Percentiles rank a stretch among this genome's conserved stretches.
These are phyloP conservation scores for Drosophila diplacantha DNA, from an alignment of 2,888 invertebrate genomes.

Conservation along the genomic window DNA sequence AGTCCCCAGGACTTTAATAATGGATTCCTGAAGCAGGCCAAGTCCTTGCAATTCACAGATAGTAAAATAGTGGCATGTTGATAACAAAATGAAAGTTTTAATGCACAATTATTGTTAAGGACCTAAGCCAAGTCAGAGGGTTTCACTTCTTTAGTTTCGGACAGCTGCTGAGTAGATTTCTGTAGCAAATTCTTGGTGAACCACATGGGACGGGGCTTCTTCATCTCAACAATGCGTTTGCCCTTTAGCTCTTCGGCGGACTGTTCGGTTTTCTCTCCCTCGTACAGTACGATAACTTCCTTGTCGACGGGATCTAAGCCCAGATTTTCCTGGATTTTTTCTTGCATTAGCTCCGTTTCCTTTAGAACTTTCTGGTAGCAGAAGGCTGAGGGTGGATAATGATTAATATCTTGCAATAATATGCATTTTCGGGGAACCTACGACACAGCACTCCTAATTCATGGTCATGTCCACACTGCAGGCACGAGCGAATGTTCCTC, in stretches of 20 bases:
- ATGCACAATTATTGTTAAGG: conserved; percentile 28
- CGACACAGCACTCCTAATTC: conserved; percentile 89
- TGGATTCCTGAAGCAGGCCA: conserved; percentile 83
- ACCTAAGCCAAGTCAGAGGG: conserved; percentile 84
- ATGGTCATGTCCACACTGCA: conserved; percentile 90
- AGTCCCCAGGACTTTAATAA: conserved; percentile 90
- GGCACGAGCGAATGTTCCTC: conserved; percentile 86
- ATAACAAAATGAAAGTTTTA: conserved; percentile 36
- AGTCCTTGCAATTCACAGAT: conserved; percentile 39
- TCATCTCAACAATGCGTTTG: conserved; percentile 90
- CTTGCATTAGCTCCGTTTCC: conserved; percentile 90
- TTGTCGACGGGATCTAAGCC: conserved; percentile 87
- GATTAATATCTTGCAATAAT: rapidly evolving
- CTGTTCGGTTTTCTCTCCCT: conserved; percentile 85
- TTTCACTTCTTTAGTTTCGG: conserved; percentile 83
- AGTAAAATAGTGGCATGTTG: conserved; percentile 54
- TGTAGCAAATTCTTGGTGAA: conserved; percentile 91
- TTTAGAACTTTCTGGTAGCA: conserved; percentile 90
- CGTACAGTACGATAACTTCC: conserved; percentile 91
- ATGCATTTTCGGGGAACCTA: conserved; percentile 78
- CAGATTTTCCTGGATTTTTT: conserved; percentile 84
- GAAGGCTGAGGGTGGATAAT: conserved; percentile 80
- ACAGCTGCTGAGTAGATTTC: conserved; percentile 84
- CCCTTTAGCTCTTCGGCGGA: conserved; percentile 82
- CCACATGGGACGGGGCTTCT: conserved; percentile 91